Evolutionary conservation across 1,140 invertebrate genomes (phyloP).

Genomic region (Carcinoscorpius rotundicauda): DNA sequence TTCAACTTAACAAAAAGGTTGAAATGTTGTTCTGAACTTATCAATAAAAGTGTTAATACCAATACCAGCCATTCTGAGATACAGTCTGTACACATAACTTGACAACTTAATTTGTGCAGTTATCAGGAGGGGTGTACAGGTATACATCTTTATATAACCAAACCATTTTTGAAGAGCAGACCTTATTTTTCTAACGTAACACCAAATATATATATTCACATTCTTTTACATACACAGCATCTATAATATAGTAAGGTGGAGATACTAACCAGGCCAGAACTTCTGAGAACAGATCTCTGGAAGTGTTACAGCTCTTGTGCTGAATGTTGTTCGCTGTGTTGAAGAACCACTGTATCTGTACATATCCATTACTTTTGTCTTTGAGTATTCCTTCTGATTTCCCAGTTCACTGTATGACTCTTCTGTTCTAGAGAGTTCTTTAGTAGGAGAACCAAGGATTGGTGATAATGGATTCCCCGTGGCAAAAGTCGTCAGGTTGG

Average conservation of each 20-base stretch:
- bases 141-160: too few relatives aligned
- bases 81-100: too few relatives aligned
- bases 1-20: too few relatives aligned
- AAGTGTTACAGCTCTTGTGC: conserved; percentile 56
- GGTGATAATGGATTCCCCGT: conserved; percentile 11
- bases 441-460: conserved; percentile 45
- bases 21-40: too few relatives aligned
- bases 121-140: too few relatives aligned
- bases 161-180: conserved; percentile 2
- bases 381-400: not conserved
- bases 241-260: not conserved
- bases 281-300: conserved; percentile 47
- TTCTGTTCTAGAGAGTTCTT: conserved; percentile 18
- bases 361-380: conserved; percentile 2
- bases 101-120: too few relatives aligned
- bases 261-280: conserved; percentile 13
- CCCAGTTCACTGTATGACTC: not conserved
- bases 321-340: conserved; percentile 45
- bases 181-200: conserved; percentile 2
- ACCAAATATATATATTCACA: not conserved
- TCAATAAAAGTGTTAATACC: too few relatives aligned
- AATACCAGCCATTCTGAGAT: too few relatives aligned
- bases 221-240: not conserved
- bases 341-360: conserved; percentile 29
- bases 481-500: too few relatives aligned